Conservation (phyloP, 2,797 vertebrate genomes). For the Cynopterus sphinx region DNA sequence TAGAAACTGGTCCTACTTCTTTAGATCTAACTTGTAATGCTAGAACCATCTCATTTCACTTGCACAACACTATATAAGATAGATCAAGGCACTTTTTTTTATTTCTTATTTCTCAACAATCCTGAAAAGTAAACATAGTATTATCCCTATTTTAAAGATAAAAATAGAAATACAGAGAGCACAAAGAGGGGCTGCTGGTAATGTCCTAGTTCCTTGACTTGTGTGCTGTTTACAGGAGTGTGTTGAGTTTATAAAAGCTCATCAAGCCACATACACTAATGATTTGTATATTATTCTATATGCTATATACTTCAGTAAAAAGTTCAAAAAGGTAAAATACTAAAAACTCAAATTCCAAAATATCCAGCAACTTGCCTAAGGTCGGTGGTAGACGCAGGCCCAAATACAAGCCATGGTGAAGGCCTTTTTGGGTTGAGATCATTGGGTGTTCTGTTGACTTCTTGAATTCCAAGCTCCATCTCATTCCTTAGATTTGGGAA, state of each 20-base stretch:
- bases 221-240: not conserved
- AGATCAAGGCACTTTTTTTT: not conserved
- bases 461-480: no score
- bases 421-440: no score
- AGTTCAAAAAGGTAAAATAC: not conserved
- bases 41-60: not conserved
- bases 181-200: not conserved
- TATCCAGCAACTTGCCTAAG: not conserved
- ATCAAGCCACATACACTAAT: not conserved
- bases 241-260: not conserved
- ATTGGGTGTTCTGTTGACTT: no score
- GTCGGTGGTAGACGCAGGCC: not conserved
- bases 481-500: no score
- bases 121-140: constrained; percentile 33
- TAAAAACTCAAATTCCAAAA: constrained; percentile 28
- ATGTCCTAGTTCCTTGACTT: constrained; percentile 36
- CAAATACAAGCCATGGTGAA: not conserved
- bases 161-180: constrained; percentile 14
- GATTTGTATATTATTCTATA: not conserved
- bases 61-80: not conserved
- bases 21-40: not conserved
- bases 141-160: constrained; percentile 50
- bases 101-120: not conserved
- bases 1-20: constrained; percentile 11
- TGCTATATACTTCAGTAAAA: not conserved